phyloP scores from a whole-genome alignment of 2,797 vertebrate species.

The Hippocampus kuda region DNA sequence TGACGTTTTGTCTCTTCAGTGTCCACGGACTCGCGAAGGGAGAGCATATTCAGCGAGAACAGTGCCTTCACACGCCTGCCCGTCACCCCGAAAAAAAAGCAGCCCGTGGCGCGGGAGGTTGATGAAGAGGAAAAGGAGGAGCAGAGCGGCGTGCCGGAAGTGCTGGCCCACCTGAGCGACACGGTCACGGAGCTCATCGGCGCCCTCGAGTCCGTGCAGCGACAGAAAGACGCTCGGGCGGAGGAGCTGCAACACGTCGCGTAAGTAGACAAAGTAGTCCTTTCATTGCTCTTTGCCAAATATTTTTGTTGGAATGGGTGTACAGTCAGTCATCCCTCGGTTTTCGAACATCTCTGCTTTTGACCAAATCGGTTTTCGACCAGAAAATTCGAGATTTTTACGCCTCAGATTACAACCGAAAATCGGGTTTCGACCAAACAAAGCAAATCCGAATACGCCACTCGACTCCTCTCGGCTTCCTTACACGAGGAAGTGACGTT shows the following conservation, averaged over 20 bases:
- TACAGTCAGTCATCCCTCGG: too few species aligned
- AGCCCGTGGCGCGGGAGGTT: neutral
- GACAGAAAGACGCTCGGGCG: slow-evolving; percentile 42
- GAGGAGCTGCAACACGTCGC: slow-evolving; percentile 44
- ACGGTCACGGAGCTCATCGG: slow-evolving; percentile 52
- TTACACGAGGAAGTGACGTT: too few species aligned
- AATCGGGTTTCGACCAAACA: too few species aligned
- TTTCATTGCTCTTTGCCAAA: too few species aligned
- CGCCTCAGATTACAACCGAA: too few species aligned
- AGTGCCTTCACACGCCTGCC: slow-evolving; percentile 68
- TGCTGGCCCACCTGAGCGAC: slow-evolving; percentile 49
- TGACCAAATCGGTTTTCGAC: too few species aligned
- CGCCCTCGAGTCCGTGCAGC: slow-evolving; percentile 36
- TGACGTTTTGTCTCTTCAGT: slow-evolving; percentile 7
- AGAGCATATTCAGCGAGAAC: slow-evolving; percentile 55
- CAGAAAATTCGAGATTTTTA: too few species aligned
- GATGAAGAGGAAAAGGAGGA: slow-evolving; percentile 30
- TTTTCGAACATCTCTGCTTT: too few species aligned
- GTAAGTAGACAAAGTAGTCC: slow-evolving; percentile 43
- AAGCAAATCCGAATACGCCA: too few species aligned
- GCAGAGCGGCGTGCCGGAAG: slow-evolving; percentile 30
- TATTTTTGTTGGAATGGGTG: too few species aligned
- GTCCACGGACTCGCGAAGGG: slow-evolving; percentile 24
- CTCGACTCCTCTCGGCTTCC: too few species aligned
- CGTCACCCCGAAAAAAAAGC: slow-evolving; percentile 35